Base-by-base conservation (phyloP, 2,888 invertebrate genomes). In the Psylliodes chrysocephalus region DNA sequence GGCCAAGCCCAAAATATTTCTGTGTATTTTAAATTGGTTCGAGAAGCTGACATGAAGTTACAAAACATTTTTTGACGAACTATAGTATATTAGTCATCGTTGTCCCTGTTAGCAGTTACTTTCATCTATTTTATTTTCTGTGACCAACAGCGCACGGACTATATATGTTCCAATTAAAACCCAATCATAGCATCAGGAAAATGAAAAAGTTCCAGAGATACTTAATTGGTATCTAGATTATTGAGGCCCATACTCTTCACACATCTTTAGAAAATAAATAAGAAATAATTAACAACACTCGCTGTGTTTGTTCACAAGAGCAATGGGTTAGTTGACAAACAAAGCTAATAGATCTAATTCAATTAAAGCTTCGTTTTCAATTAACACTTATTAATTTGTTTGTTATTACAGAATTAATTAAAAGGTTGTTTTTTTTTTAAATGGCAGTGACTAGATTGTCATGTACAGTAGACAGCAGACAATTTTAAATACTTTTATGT, bases 301-400 rank as follows among this genome's bases (percentile, higher is more conserved):
- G 71, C 67, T 65, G 71, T 79, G 77, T 79, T 80, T 79, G 77
- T 75, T 72, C 76, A 78, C 78, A 77, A 68, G 68, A 74, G 73
- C 63, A 62, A 66, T 60, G 55, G 57, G 63, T 65, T 62, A 59
- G 64, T 61, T 65, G 68, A 66, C 74, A 75, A 73, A 73, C 73
- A 73, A 63, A 59, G 68, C 72, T 74, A 74, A 75, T 74, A 72
- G 75, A 62, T 75, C 76, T 78, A 78, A 77, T 78, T 77, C 74
- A 80, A 81, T 81, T 81, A 80, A 71, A 78, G 73, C 59, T 70
- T 68, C 68, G 67, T 56, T 71, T 67, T 66, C 70, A 76, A 77
- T 77, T 77, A 78, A 76, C 77, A 75, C 77, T 75, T 76, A 76
- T 73, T 75, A 75, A 77, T 75, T 72, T 75, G 73, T 77, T 76